These are phyloP conservation scores for Anoncus sp. DNA, from an alignment of 2,888 invertebrate genomes.

Conservation along the genomic window DNA sequence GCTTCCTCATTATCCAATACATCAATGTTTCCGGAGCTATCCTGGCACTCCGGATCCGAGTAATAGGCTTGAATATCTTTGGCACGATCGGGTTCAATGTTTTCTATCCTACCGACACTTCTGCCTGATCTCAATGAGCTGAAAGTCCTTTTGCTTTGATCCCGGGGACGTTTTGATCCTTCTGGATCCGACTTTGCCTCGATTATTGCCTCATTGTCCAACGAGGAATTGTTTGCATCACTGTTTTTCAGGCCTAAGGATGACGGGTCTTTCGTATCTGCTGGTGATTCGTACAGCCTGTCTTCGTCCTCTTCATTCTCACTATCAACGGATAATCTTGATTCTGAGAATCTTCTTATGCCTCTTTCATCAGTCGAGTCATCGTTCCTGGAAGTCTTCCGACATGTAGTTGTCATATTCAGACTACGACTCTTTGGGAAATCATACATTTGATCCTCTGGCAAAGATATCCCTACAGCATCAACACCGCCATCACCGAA, in stretches of 20 bases:
- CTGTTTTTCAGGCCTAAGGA: slow-evolving; percentile 23
- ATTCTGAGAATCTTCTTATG: slow-evolving; percentile 1
- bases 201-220: slow-evolving; percentile 12
- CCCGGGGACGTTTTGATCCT: slow-evolving; percentile 10
- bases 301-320: slow-evolving; percentile 31
- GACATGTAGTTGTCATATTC: slow-evolving; percentile 8
- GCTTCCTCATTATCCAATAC: slow-evolving; percentile 37
- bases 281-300: slow-evolving; percentile 58
- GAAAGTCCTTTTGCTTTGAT: slow-evolving; percentile 21
- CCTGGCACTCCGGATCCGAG: slow-evolving; percentile 74
- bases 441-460: slow-evolving; percentile 71
- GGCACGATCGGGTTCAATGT: slow-evolving; percentile 16
- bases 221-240: background rate
- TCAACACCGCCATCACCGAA: slow-evolving; percentile 18
- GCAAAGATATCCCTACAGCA: slow-evolving; percentile 10
- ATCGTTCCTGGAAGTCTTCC: background rate
- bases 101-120: slow-evolving; percentile 38
- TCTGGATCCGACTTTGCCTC: background rate
- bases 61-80: slow-evolving; percentile 65
- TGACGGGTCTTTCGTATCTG: slow-evolving; percentile 21
- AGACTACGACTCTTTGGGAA: slow-evolving; percentile 68
- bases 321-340: slow-evolving; percentile 11
- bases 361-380: slow-evolving; percentile 11
- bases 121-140: slow-evolving; percentile 53
- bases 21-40: slow-evolving; percentile 36